phyloP scores from a whole-genome alignment of 1,140 invertebrate genomes.

The Drosophila sturtevanti region DNA sequence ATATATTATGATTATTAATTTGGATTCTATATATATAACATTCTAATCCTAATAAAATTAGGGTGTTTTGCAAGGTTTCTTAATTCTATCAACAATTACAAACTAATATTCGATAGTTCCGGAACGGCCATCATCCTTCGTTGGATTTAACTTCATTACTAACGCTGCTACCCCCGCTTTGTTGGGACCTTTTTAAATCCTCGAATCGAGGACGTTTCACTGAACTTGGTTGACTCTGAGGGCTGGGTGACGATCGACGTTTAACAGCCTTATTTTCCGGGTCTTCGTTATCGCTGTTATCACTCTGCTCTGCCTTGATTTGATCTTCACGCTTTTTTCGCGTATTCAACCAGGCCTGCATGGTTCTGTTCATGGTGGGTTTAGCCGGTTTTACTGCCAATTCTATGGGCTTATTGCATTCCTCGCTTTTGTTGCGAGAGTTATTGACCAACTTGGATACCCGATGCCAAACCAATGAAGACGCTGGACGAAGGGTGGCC shows the following conservation, averaged over 20 bases:
- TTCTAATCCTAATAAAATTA: no score
- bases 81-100: no score
- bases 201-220: constrained; percentile 40
- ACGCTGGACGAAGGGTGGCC: constrained; percentile 84
- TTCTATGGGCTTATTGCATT: constrained; percentile 86
- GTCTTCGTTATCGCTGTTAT: constrained; percentile 22
- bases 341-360: constrained; percentile 66
- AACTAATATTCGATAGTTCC: no score
- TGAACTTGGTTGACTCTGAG: background rate
- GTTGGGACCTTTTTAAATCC: background rate
- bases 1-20: no score
- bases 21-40: no score
- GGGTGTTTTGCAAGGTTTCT: no score
- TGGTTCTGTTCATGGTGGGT: constrained; percentile 55
- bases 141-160: constrained; percentile 5
- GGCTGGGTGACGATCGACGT: constrained; percentile 5
- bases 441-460: constrained; percentile 90
- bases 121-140: background rate
- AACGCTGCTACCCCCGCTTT: constrained; percentile 11
- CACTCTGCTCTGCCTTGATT: constrained; percentile 37
- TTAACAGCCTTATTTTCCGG: background rate
- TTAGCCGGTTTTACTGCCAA: constrained; percentile 46
- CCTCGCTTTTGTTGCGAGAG: constrained; percentile 87
- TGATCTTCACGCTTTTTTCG: constrained; percentile 49
- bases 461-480: constrained; percentile 86